Evolutionary conservation across 2,888 invertebrate species (phyloP).

Genomic region (Aspidiotus destructor): DNA sequence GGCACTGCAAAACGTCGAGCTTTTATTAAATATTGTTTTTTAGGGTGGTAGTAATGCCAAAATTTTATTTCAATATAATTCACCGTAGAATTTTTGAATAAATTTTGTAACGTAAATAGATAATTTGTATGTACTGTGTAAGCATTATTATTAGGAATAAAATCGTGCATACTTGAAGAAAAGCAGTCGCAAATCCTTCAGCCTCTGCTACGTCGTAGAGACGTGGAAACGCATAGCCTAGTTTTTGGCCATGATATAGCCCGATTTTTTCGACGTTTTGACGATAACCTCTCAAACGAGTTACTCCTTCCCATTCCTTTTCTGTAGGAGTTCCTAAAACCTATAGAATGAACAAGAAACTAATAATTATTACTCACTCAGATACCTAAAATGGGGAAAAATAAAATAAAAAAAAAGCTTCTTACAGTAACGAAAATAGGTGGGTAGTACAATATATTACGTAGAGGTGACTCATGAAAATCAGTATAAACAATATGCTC

Average conservation of each 20-base stretch:
- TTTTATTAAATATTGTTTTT: no score
- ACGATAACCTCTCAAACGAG: conserved; percentile 74
- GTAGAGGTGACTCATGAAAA: no score
- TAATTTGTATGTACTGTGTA: no score
- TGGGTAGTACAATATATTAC: no score
- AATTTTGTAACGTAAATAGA: conserved; percentile 3
- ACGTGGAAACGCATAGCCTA: conserved; percentile 80
- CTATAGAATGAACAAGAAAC: conserved; percentile 42
- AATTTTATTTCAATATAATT: no score
- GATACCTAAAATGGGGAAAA: no score
- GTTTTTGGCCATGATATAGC: conserved; percentile 61
- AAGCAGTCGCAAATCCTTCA: conserved; percentile 73
- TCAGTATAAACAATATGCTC: no score
- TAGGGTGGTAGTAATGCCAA: no score
- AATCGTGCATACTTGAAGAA: conserved; percentile 51
- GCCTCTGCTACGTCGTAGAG: conserved; percentile 79
- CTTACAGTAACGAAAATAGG: no score
- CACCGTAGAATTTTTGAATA: neutral
- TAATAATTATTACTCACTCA: no score
- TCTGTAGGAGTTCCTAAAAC: conserved; percentile 91
- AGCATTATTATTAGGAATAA: conserved; percentile 2
- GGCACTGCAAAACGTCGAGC: no score
- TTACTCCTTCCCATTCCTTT: conserved; percentile 85
- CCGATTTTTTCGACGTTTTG: conserved; percentile 56
- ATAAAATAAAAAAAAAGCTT: no score